Base-by-base conservation (phyloP, 2,797 vertebrate species). In the Anisognathus igniventris region DNA sequence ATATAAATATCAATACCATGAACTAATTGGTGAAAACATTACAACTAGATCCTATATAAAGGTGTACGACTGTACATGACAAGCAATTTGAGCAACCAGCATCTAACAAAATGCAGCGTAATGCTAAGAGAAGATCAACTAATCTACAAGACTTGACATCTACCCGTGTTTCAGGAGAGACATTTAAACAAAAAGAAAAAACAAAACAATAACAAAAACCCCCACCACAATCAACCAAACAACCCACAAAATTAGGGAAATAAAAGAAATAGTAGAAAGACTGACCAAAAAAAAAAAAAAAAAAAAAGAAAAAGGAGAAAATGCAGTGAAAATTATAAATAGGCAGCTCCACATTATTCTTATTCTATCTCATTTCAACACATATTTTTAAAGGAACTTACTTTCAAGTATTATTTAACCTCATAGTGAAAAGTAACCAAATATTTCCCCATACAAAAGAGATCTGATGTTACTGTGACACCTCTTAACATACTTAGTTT, bases 401-500 rank as follows among this genome's bases (percentile, higher is more conserved):
- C 24, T 12, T 81, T 67, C 53, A 83, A 78, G 25, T 75, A 76
- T 79, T 82, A 94, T 81, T 82, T 57, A 92, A 93, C 27, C 61
- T 96, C 56, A 81, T 73, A 93, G 65, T 14, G 53, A 91, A 87
- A 95, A 86, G 54, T 61, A 85, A 91, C 40, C 20, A 65, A 78
- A 87, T 93, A 66, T 85, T 72, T 64, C 3, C 67, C 66, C 50
- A 60, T 53, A 76, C 24, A 95, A 95, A 81, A 75, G 30, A 90
- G 56, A 93, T 80, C 51, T 90, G 60, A 82, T 93, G 95, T 96
- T 92, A 93, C 57, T 57, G 33, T 88, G 86, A 91, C 48, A 96
- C 35, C 45, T 96, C 64, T 95, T 91, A 96, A 57, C 53, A 48
- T 84, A 95, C 40, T 79, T 95, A 56, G 53, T 82, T 93, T 96